Conservation (phyloP, 2,113 vertebrate species). For the Spea multiplicata region DNA sequence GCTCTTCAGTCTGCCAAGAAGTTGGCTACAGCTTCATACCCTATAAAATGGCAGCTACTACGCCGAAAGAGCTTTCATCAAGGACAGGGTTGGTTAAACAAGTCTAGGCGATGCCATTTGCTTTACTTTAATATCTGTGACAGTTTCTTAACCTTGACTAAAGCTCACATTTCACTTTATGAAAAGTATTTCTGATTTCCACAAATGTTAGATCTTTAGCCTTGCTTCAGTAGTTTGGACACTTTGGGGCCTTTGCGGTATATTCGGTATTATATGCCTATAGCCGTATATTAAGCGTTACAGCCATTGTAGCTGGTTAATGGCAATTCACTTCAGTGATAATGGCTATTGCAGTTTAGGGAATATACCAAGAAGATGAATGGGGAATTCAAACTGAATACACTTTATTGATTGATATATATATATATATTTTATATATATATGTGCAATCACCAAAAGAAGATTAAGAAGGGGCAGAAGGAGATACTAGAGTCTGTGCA, state of each 20-base stretch:
- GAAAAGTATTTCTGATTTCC: conserved; percentile 38
- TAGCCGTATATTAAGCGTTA: conserved; percentile 40
- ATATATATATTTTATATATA: no score
- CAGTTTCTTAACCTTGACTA: conserved; percentile 36
- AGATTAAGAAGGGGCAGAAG: no score
- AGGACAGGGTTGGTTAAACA: no score
- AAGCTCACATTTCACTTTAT: conserved; percentile 5
- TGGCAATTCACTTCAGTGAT: conserved; percentile 34
- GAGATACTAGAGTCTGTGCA: no score
- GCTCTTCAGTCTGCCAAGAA: background rate
- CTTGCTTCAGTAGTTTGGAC: conserved; percentile 31
- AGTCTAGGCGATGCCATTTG: conserved; percentile 33
- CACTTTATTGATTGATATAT: background rate
- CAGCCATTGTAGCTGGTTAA: conserved; percentile 40
- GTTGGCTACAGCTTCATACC: no score
- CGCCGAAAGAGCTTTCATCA: no score
- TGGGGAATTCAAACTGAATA: conserved; percentile 11
- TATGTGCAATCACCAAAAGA: no score
- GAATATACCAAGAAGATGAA: conserved; percentile 33
- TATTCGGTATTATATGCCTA: conserved; percentile 27
- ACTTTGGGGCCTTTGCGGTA: conserved; percentile 34
- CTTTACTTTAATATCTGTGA: conserved; percentile 14
- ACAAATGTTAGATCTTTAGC: conserved; percentile 37
- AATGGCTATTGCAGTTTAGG: conserved; percentile 36
- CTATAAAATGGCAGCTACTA: no score